Evolutionary conservation across 64 coral and sea anemone genomes (phyloP), one percentile per base, ranked within the genome.

Genomic region (Dendrophyllia cribrosa): DNA sequence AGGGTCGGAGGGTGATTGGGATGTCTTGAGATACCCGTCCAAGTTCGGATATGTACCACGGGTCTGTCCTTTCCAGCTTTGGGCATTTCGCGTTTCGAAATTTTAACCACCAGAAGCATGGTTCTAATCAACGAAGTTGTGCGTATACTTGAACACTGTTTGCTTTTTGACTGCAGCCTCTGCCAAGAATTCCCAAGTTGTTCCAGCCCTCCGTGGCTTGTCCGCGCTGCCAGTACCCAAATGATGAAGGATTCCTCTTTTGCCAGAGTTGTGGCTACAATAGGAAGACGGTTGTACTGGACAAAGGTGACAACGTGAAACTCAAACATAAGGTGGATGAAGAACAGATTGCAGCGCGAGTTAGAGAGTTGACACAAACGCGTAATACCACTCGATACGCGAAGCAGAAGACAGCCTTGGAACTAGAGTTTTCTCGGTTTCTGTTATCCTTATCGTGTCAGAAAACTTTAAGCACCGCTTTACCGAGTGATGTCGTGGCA

Each of bases 191-290:
- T 16, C 77, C 52, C 21, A 80, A 58, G 23, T 55, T 80, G 77
- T 80, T 56, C 56, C 15, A 9, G 14, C 82, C 82, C 9, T 65
- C 82, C 11, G 82, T 85, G 10, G 11, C 59, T 11, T 85, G 82
- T 85, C 82, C 82, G 7, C 11, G 19, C 10, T 85, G 82, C 3
- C 44, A 26, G 12, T 67, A 67, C 47, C 61, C 59, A 9, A 85
- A 70, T 46, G 82, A 85, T 51, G 82, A 66, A 34, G 10, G 9
- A 12, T 67, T 85, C 43, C 10, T 9, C 11, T 85, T 64, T 67
- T 85, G 82, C 43, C 61, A 66, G 43, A 13, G 43, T 63, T 85
- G 61, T 69, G 82, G 82, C 23, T 66, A 85, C 47, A 15, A 14
- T 51, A 85, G 82, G 53, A 34, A 34, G 34, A 34, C 0, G 0